These are phyloP conservation scores for Calameuta pallipes DNA, from an alignment of 2,888 invertebrate genomes.

Conservation along the genomic window DNA sequence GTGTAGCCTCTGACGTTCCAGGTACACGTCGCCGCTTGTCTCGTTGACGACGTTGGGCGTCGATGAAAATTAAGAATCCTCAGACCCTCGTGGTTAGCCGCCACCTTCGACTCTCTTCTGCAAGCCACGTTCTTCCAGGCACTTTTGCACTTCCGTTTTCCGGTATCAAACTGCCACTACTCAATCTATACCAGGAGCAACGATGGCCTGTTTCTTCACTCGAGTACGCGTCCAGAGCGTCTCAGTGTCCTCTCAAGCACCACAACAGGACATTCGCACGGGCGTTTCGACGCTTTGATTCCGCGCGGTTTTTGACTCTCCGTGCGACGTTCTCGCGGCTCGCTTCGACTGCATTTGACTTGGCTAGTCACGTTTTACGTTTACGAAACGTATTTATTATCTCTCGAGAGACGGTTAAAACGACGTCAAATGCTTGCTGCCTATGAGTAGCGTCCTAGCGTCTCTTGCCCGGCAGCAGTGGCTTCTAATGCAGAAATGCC, in stretches of 20 bases:
- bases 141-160: background rate
- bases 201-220: background rate
- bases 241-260: slow-evolving; percentile 9
- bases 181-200: background rate
- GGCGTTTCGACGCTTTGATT: slow-evolving; percentile 15
- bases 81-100: background rate
- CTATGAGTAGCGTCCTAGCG: background rate
- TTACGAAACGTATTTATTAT: background rate
- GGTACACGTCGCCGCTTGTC: background rate
- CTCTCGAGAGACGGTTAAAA: background rate
- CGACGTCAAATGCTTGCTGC: background rate
- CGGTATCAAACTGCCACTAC: background rate
- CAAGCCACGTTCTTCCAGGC: background rate
- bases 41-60: background rate
- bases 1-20: background rate
- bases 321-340: background rate
- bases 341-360: slow-evolving; percentile 30
- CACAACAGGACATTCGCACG: slow-evolving; percentile 23
- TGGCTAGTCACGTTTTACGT: slow-evolving; percentile 10
- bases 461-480: background rate
- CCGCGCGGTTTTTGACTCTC: background rate
- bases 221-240: background rate
- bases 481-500: background rate
- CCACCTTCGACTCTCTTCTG: background rate
- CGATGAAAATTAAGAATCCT: background rate